phyloP scores from a whole-genome alignment of 2,113 vertebrate species.

The Polypterus senegalus region DNA sequence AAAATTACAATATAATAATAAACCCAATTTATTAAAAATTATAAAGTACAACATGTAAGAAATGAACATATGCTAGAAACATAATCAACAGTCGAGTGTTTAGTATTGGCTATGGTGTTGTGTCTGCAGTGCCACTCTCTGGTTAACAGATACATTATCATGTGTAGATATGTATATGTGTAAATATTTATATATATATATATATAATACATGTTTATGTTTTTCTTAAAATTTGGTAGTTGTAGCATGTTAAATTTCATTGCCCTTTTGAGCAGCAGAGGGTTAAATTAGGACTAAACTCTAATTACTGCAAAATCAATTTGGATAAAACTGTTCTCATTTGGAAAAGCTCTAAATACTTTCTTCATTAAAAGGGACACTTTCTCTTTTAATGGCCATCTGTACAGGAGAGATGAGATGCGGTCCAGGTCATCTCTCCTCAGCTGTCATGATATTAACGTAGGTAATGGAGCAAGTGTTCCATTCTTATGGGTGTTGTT shows the following conservation, averaged over 20 bases:
- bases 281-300: constrained; percentile 34
- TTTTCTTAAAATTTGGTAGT: too few species aligned
- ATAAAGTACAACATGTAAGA: too few species aligned
- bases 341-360: constrained; percentile 59
- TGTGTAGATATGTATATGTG: constrained; percentile 1
- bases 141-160: too few species aligned
- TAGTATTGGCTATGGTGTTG: too few species aligned
- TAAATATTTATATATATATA: constrained; percentile 3
- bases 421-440: constrained; percentile 94
- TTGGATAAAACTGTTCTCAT: constrained; percentile 40
- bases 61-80: too few species aligned
- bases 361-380: constrained; percentile 87
- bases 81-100: too few species aligned
- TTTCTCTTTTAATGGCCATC: constrained; percentile 98
- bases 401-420: constrained; percentile 95
- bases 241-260: not conserved
- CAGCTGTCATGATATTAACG: constrained; percentile 98
- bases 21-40: too few species aligned
- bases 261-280: constrained; percentile 17
- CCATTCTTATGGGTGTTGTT: constrained; percentile 90
- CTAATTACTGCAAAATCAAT: constrained; percentile 38
- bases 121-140: too few species aligned
- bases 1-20: too few species aligned
- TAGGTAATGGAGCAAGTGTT: constrained; percentile 97
- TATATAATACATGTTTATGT: constrained; percentile 27